Evolutionary conservation across 2,797 vertebrate genomes (phyloP), one percentile per base, ranked within the genome.

Genomic region (Peromyscus melanophrys): DNA sequence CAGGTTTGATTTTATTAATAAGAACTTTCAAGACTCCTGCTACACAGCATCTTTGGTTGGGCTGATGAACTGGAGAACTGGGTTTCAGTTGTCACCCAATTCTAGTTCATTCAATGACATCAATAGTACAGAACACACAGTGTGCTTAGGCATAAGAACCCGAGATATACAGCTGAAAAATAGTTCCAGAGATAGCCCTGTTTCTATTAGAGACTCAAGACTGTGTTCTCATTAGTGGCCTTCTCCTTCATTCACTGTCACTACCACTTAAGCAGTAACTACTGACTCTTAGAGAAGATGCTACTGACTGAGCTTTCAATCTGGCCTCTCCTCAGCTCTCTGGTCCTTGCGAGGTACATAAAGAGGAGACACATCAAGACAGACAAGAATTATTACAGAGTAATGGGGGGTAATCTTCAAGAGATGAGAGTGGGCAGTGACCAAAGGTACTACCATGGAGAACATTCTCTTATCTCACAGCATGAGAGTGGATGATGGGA

Each of bases 171-270:
- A 69, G 49, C 37, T 75, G 40, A 95, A 55, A 27, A 76, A 25
- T 40, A 57, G n/a, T 31, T 76, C 46, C 31, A 19, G 34, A 92
- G 59, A 40, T 43, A 69, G 23, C 3, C 13, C 13, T 37, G 16
- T 67, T 85, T 57, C 25, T 6, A 46, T 16, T 80, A 37, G 52
- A 76, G 29, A 67, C 61, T 34, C 27, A 87, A 80, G 25, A 61
- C 3, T 57, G 12, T 40, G 19, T 73, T 93, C 86, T 96, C 96
- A 90, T 92, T 92, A 31, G 95, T 12, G 34, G 10, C 3, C 3
- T 69, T 92, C 57, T 84, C 37, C 6, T 97, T 97, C 94, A 34
- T 0, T 67, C n/a, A 19, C 0, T 6, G 3, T 3, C 31, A 7
- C 4, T 6, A 37, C 5, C 2, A 29, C 40, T 55, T 69, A 43